phyloP scores from a whole-genome alignment of 2,797 vertebrate genomes.

The Propithecus perrieri region DNA sequence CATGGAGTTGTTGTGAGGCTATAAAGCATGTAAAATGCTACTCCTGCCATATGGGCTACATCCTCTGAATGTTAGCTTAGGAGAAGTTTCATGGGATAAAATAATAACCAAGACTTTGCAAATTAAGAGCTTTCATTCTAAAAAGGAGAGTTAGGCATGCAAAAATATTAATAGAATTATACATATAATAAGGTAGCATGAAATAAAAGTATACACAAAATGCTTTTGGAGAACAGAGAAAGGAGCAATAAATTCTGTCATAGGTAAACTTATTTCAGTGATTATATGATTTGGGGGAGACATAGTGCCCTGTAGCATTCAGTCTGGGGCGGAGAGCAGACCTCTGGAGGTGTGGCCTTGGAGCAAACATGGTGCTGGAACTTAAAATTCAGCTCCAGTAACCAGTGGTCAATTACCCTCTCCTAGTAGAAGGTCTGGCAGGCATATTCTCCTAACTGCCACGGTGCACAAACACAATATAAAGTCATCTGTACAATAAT shows the following conservation, averaged over 20 bases:
- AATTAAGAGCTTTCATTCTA: neutral
- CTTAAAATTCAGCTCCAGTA: neutral
- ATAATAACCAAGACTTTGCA: neutral
- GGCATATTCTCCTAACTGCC: neutral
- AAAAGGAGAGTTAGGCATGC: neutral
- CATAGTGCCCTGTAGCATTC: neutral
- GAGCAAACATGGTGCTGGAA: neutral
- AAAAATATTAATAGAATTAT: neutral
- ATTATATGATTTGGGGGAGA: neutral
- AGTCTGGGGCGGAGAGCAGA: neutral
- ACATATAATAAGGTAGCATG: neutral
- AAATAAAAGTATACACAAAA: neutral
- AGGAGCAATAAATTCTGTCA: neutral
- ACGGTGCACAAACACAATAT: neutral
- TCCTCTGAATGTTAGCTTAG: neutral
- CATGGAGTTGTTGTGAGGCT: neutral
- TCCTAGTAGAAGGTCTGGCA: neutral
- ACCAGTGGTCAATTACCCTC: neutral
- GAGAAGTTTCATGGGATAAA: neutral
- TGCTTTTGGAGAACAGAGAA: neutral
- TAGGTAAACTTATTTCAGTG: neutral
- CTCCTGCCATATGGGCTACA: neutral
- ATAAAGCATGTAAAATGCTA: neutral
- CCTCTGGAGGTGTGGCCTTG: neutral
- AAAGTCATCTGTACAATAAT: neutral